A percentile compares a stretch with the other conserved stretches of the same genome.
Evolutionary conservation across 2,888 invertebrate genomes (phyloP).

Genomic region (Athalia circularis): DNA sequence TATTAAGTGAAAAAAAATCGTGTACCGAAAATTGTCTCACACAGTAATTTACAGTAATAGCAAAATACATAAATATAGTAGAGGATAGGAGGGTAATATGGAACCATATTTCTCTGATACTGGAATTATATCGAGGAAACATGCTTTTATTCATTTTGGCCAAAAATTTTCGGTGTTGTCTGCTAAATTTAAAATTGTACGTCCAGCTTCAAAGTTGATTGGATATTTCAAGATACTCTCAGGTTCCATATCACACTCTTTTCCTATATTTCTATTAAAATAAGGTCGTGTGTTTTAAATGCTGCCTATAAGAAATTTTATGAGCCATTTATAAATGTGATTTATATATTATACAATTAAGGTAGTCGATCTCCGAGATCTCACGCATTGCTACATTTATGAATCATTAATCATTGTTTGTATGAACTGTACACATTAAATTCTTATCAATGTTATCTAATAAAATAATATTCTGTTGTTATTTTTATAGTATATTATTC

Average conservation of each 20-base stretch:
- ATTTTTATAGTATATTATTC: slow-evolving; percentile 4
- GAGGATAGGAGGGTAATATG: too few relatives aligned
- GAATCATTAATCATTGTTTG: slow-evolving; percentile 19
- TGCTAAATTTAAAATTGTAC: too few relatives aligned
- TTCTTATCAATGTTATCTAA: slow-evolving; percentile 43
- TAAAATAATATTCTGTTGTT: slow-evolving; percentile 46
- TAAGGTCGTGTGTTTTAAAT: slow-evolving; percentile 31
- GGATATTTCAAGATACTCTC: too few relatives aligned
- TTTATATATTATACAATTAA: slow-evolving; percentile 33
- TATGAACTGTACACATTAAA: slow-evolving; percentile 24
- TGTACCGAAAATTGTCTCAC: background rate
- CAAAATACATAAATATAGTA: background rate
- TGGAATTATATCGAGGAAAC: too few relatives aligned
- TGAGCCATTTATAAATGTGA: slow-evolving; percentile 38
- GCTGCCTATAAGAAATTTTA: slow-evolving; percentile 35
- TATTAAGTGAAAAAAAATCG: slow-evolving; percentile 14
- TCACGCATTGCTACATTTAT: slow-evolving; percentile 23
- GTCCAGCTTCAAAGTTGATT: too few relatives aligned
- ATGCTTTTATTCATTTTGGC: too few relatives aligned
- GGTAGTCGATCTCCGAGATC: slow-evolving; percentile 12
- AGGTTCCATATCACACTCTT: too few relatives aligned
- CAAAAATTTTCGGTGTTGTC: too few relatives aligned
- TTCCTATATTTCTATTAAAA: slow-evolving; percentile 6
- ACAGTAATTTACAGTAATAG: slow-evolving; percentile 1
- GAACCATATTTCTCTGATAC: too few relatives aligned